Percentiles rank a stretch among this genome's conserved stretches.
Conservation (phyloP, 2,113 vertebrate species). For the Ammodytes marinus region DNA sequence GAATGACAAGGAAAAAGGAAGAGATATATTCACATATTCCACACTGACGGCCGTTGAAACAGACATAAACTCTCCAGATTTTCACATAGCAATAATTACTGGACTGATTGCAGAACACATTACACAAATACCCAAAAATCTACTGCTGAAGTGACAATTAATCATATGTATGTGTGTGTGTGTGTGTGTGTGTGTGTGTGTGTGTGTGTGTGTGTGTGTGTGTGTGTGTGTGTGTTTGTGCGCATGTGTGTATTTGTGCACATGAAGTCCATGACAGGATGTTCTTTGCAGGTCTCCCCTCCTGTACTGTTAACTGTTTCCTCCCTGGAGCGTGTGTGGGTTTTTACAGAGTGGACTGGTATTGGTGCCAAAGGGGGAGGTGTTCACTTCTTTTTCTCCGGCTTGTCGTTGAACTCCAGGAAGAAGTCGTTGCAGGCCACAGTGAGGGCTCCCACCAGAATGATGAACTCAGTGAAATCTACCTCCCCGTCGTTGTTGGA, state of each 20-base stretch:
- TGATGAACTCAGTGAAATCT: constrained; percentile 88
- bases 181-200: constrained; percentile 20
- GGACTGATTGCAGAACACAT: constrained; percentile 37
- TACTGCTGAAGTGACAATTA: constrained; percentile 19
- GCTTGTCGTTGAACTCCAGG: constrained; percentile 83
- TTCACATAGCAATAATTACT: constrained; percentile 43
- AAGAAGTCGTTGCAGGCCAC: constrained; percentile 90
- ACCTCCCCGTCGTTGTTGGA: constrained; percentile 88
- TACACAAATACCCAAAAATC: constrained; percentile 41
- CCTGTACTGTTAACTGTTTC: constrained; percentile 28
- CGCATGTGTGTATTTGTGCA: constrained; percentile 31
- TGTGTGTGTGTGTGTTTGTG: constrained; percentile 37
- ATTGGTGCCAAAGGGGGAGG: neutral
- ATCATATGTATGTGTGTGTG: neutral
- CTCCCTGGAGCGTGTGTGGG: constrained; percentile 46
- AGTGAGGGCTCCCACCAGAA: constrained; percentile 86
- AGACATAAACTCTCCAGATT: constrained; percentile 33
- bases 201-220: neutral
- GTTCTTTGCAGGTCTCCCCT: constrained; percentile 21
- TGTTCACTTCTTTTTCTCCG: constrained; percentile 76
- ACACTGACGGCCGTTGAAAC: constrained; percentile 51
- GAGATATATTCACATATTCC: constrained; percentile 66
- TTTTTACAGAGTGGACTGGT: constrained; percentile 8
- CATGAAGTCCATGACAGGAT: constrained; percentile 46
- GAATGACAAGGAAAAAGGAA: constrained; percentile 48